Conservation (phyloP, 2,888 invertebrate genomes). For the Noctua fimbriata region DNA sequence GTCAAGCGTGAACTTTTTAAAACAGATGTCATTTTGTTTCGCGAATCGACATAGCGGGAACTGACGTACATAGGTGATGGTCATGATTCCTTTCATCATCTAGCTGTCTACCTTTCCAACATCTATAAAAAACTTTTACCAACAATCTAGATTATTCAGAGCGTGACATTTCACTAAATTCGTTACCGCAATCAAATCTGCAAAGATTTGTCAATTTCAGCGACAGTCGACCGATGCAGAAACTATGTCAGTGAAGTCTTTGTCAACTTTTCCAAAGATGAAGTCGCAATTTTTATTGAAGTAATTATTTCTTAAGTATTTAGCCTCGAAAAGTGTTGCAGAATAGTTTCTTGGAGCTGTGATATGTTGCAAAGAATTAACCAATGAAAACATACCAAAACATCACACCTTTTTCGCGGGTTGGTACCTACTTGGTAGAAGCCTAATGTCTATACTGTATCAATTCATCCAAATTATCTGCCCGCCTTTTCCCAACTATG, state of each 20-base stretch:
- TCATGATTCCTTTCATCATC: not conserved
- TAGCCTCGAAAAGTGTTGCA: conserved; percentile 13
- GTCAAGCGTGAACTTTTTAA: not conserved
- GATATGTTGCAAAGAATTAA: not conserved
- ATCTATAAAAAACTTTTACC: not conserved
- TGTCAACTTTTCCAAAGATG: conserved; percentile 14
- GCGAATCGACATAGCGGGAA: too few relatives aligned
- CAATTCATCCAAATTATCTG: not conserved
- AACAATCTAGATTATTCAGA: conserved; percentile 28
- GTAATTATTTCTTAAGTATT: conserved; percentile 27
- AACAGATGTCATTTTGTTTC: too few relatives aligned
- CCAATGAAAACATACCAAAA: not conserved
- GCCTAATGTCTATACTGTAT: not conserved
- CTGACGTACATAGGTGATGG: too few relatives aligned
- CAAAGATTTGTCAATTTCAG: conserved; percentile 32
- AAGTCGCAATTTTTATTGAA: conserved; percentile 18
- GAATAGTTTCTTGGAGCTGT: not conserved
- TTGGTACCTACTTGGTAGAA: not conserved
- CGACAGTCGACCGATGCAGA: conserved; percentile 10
- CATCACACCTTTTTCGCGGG: not conserved
- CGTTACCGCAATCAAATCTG: conserved; percentile 17
- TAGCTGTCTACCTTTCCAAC: not conserved
- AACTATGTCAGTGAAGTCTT: conserved; percentile 11
- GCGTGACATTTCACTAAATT: conserved; percentile 25
- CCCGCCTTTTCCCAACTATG: not conserved